Percentiles rank a stretch among this genome's conserved stretches.
phyloP scores from a whole-genome alignment of 1,140 invertebrate genomes.

The Druon quercuslanigerum region DNA sequence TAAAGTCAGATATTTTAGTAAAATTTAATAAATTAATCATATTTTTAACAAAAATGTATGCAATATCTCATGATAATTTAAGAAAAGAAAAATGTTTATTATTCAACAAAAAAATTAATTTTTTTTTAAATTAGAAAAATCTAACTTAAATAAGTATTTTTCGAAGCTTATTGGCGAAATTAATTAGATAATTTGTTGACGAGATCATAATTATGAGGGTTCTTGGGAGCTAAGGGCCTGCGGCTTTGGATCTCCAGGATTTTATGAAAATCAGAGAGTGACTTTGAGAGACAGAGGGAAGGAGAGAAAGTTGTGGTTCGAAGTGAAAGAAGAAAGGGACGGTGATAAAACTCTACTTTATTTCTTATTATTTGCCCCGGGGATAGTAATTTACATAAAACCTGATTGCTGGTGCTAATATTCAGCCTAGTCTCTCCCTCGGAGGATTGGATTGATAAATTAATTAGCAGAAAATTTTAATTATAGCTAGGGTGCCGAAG shows the following conservation, averaged over 20 bases:
- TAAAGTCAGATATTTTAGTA: too few relatives aligned
- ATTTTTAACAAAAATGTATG: too few relatives aligned
- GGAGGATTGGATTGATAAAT: not conserved
- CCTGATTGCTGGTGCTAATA: not conserved
- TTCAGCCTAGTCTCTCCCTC: not conserved
- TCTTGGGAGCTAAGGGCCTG: not conserved
- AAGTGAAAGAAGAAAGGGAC: not conserved
- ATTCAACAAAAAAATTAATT: not conserved
- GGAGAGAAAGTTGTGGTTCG: not conserved
- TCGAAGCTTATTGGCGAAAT: not conserved
- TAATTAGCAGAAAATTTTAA: not conserved
- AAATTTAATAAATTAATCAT: too few relatives aligned
- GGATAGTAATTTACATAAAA: slow-evolving; percentile 24
- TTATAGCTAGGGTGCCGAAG: not conserved
- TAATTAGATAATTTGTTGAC: not conserved
- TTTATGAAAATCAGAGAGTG: not conserved
- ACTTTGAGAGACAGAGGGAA: not conserved
- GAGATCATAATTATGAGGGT: slow-evolving; percentile 4
- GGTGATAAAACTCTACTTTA: slow-evolving; percentile 4
- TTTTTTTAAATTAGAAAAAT: not conserved
- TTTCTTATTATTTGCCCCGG: not conserved
- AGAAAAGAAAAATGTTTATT: not conserved
- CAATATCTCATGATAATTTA: too few relatives aligned
- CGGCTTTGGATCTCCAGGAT: not conserved
- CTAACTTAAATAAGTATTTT: not conserved